phyloP scores from a whole-genome alignment of 2,888 invertebrate species.

The Cantharis nigra region DNA sequence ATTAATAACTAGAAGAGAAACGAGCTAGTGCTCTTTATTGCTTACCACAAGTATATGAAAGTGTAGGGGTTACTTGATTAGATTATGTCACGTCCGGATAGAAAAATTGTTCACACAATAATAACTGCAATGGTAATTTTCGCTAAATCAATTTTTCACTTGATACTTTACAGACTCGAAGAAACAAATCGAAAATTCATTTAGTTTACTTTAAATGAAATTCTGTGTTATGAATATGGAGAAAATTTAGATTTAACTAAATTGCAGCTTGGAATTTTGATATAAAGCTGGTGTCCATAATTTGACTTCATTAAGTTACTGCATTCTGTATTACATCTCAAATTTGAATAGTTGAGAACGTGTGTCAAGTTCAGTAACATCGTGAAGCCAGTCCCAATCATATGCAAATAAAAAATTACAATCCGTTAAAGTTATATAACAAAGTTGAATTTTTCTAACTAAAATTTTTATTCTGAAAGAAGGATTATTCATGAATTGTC shows the following conservation, averaged over 20 bases:
- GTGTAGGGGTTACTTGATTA: constrained; percentile 30
- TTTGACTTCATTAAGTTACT: background rate
- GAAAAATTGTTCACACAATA: background rate
- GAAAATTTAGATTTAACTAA: constrained; percentile 1
- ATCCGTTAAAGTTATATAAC: background rate
- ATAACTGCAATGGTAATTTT: background rate
- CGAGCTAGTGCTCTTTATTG: constrained; percentile 27
- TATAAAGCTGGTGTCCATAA: background rate
- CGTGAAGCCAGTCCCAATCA: background rate
- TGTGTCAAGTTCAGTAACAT: background rate
- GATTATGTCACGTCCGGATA: constrained; percentile 18
- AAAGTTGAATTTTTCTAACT: background rate
- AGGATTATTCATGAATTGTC: too few species aligned
- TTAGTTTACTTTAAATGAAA: background rate
- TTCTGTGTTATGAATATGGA: background rate
- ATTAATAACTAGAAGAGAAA: constrained; percentile 55
- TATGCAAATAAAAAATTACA: background rate
- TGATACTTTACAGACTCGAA: background rate
- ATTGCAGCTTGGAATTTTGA: background rate
- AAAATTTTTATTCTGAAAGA: too few species aligned
- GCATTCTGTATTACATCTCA: background rate
- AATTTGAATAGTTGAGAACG: background rate
- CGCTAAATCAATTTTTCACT: background rate
- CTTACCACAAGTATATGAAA: constrained; percentile 24
- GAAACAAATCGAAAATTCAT: background rate